A percentile compares a stretch with the other conserved stretches of the same genome.
These are phyloP conservation scores for Exocentrus adspersus DNA, from an alignment of 2,888 invertebrate species.

Conservation along the genomic window DNA sequence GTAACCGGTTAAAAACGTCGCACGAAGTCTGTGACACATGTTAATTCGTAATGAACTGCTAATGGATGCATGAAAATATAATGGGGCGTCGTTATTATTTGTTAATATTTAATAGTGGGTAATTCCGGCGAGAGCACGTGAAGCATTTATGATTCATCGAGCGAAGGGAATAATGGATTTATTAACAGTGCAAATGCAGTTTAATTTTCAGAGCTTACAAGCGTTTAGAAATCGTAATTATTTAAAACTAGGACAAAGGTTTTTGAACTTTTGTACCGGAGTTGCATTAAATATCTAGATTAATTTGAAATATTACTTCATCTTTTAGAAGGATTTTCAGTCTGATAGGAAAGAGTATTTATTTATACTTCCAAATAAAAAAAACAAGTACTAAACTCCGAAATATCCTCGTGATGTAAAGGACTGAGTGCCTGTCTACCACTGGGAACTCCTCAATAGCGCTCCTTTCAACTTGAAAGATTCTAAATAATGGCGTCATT, in stretches of 20 bases:
- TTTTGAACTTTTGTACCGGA: too few species aligned
- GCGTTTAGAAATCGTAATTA: too few species aligned
- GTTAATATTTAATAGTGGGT: conserved; percentile 27
- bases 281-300: too few species aligned
- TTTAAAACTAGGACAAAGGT: too few species aligned
- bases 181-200: too few species aligned
- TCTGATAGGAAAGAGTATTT: background rate
- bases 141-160: conserved; percentile 8
- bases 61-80: conserved; percentile 31
- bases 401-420: conserved; percentile 25
- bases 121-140: conserved; percentile 3
- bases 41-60: conserved; percentile 24
- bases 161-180: too few species aligned
- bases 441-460: conserved; percentile 45
- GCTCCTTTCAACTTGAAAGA: conserved; percentile 49
- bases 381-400: conserved; percentile 14
- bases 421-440: conserved; percentile 41
- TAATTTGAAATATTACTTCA: too few species aligned
- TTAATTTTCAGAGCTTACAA: too few species aligned
- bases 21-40: background rate
- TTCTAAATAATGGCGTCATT: conserved; percentile 54
- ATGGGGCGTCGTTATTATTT: conserved; percentile 27
- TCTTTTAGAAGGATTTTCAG: too few species aligned
- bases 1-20: background rate
- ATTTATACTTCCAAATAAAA: conserved; percentile 10